Percentiles rank a stretch among this genome's conserved stretches.
These are phyloP conservation scores for Heliangelus exortis DNA, from an alignment of 2,797 vertebrate species.

Conservation along the genomic window DNA sequence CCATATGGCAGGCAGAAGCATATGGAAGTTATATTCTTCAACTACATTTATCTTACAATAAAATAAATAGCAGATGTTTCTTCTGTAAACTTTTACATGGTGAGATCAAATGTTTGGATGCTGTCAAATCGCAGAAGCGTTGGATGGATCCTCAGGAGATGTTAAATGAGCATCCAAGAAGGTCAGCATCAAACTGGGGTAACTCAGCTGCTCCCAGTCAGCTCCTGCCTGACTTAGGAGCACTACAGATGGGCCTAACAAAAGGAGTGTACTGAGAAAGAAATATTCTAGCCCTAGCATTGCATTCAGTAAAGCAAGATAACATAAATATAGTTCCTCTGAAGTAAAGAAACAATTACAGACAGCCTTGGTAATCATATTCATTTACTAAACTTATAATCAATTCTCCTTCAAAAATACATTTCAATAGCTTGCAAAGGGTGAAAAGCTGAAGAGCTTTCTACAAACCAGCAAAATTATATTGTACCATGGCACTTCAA, in stretches of 20 bases:
- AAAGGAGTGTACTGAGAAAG: neutral
- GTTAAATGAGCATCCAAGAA: neutral
- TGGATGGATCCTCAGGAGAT: neutral
- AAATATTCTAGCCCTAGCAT: neutral
- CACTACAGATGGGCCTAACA: neutral
- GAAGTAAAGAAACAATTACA: slow-evolving; percentile 45
- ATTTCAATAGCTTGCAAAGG: slow-evolving; percentile 23
- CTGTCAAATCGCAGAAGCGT: neutral
- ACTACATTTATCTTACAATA: slow-evolving; percentile 35
- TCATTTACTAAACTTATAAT: slow-evolving; percentile 45
- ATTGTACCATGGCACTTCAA: neutral
- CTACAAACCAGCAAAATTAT: neutral
- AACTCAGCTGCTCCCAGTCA: neutral
- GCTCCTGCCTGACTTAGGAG: neutral
- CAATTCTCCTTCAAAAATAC: slow-evolving; percentile 39
- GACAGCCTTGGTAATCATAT: slow-evolving; percentile 23
- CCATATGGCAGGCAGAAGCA: slow-evolving; percentile 7
- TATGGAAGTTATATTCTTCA: slow-evolving; percentile 52
- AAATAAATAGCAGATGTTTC: slow-evolving; percentile 36
- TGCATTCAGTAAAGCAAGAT: slow-evolving; percentile 13
- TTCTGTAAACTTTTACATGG: slow-evolving; percentile 46
- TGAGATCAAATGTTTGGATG: slow-evolving; percentile 20
- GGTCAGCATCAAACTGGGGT: neutral
- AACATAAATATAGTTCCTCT: slow-evolving; percentile 30
- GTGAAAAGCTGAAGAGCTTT: slow-evolving; percentile 2